These are phyloP conservation scores for Nycticryphes semicollaris DNA, from an alignment of 2,113 vertebrate genomes.

Conservation along the genomic window DNA sequence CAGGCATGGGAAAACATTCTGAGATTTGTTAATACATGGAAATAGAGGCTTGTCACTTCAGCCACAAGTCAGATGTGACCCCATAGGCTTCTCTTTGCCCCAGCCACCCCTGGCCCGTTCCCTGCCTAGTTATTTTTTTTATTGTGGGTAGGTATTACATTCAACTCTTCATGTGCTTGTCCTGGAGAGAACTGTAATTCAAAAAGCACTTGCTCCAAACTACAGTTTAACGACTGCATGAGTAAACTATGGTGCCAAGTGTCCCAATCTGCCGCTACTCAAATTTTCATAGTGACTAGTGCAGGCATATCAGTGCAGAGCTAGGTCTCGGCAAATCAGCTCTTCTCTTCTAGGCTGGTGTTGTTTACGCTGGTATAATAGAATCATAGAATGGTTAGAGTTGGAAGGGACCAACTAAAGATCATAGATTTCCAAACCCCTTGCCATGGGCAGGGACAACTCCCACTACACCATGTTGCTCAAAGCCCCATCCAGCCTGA, in stretches of 20 bases:
- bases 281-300: not conserved
- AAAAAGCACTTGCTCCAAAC: not conserved
- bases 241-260: not conserved
- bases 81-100: not conserved
- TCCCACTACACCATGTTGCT: too few species aligned
- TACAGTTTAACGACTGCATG: not conserved
- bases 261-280: not conserved
- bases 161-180: not conserved
- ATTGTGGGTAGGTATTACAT: not conserved
- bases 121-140: not conserved
- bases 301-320: not conserved
- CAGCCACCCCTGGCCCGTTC: not conserved
- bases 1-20: not conserved
- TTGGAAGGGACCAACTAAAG: too few species aligned
- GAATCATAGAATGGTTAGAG: too few species aligned
- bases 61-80: not conserved
- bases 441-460: too few species aligned
- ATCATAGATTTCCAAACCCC: too few species aligned
- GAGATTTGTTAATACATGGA: not conserved
- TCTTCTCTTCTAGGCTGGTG: not conserved
- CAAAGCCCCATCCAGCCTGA: too few species aligned
- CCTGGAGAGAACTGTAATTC: not conserved
- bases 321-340: not conserved
- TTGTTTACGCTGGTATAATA: not conserved
- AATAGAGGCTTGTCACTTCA: not conserved